Conservation (phyloP, 2,113 vertebrate genomes). For the Callocephalon fimbriatum region DNA sequence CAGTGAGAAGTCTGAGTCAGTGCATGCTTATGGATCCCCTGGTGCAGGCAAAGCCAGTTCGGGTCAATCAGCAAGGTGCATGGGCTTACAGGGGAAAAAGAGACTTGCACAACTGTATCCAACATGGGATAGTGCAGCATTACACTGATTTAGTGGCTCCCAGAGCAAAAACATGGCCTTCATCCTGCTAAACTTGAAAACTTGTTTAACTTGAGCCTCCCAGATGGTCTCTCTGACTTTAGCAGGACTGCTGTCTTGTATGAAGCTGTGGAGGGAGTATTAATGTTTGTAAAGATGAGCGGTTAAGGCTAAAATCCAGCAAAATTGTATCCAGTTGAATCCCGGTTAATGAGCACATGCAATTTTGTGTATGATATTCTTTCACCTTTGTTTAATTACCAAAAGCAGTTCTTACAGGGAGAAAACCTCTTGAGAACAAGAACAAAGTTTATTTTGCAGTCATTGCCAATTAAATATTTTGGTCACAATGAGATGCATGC, state of each 20-base stretch:
- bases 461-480: neutral
- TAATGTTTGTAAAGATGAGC: neutral
- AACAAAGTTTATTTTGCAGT: constrained; percentile 31
- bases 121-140: neutral
- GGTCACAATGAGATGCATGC: neutral
- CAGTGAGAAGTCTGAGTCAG: neutral
- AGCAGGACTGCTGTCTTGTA: neutral
- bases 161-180: neutral
- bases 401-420: neutral
- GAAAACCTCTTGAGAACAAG: constrained; percentile 10
- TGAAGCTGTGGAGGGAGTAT: neutral
- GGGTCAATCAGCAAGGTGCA: neutral
- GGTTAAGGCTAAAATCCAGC: neutral
- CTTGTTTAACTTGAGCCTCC: neutral
- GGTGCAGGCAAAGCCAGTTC: neutral
- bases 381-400: constrained; percentile 8
- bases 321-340: neutral
- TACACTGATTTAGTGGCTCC: neutral
- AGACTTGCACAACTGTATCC: rapidly evolving
- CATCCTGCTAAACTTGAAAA: neutral
- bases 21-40: neutral
- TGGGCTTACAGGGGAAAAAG: neutral
- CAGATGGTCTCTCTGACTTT: neutral
- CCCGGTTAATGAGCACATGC: rapidly evolving
- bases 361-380: neutral